Base-by-base conservation (phyloP, 2,113 vertebrate genomes). In the Rallus limicola region DNA sequence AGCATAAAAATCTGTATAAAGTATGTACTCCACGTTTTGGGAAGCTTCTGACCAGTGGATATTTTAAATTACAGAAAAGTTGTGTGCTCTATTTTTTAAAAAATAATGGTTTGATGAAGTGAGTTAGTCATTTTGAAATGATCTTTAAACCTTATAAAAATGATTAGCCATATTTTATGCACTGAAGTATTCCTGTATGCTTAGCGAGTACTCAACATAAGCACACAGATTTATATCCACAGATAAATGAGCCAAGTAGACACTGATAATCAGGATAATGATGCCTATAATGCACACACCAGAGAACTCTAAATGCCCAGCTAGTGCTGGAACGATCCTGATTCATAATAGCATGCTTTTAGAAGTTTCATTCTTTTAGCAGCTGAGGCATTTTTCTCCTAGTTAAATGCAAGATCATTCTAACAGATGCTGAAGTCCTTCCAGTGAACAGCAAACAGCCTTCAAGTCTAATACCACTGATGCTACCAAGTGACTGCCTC, bases 221-320 rank as follows among this genome's bases (percentile, higher is more conserved):
- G 36, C 53, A 76, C 42, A 33, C 2, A 34, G 77, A 90, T 94
- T 88, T 84, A 79, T 76, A 67, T 55, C 44, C 86, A 94, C 58
- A 87, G 79, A 94, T 56, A 93, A 96, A 96, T 10, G 52, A 96
- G 33, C 65, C 83, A 93, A 92, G 63, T 33, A 95, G 90, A 82
- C 67, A 68, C 28, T 77, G 92, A 89, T 95, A 89, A 95, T 92
- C 74, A 91, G 8, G 15, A 95, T 95, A 95, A 94, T 70, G 62
- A 92, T 72, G 63, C 58, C 82, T 91, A 31, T 87, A 89, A 91
- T 63, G 11, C 52, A 56, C 83, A 94, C 65, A 96, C 42, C 42
- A 96, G 86, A 96, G 85, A 87, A 58, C 60, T 94, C 67, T 67
- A 82, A 96, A 94, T 82, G 59, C 82, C 68, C 81, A 88, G 67